These are phyloP conservation scores for Cardiocondyla obscurior DNA, from an alignment of 1,140 invertebrate genomes.

Conservation along the genomic window DNA sequence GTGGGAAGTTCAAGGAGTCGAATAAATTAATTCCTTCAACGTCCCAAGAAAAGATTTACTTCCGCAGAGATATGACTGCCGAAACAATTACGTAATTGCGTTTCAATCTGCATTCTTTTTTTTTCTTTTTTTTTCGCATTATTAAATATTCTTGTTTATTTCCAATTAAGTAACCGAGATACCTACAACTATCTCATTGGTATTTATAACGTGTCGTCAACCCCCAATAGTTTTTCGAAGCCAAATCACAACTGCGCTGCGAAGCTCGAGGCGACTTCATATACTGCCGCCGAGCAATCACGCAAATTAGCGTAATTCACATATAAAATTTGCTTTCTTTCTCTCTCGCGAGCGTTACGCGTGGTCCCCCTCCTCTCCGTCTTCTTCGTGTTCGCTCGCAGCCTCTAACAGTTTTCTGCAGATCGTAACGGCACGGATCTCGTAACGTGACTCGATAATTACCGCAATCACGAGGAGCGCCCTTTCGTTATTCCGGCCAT, in stretches of 20 bases:
- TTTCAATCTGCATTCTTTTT: not conserved
- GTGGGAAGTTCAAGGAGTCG: not conserved
- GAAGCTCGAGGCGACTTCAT: not conserved
- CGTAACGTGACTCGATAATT: slow-evolving; percentile 80
- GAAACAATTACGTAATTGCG: not conserved
- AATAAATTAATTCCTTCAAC: not conserved
- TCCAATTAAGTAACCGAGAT: not conserved
- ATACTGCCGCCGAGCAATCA: slow-evolving; percentile 22
- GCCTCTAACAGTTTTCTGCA: slow-evolving; percentile 4
- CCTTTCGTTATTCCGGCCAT: slow-evolving; percentile 77
- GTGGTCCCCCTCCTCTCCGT: too few relatives aligned
- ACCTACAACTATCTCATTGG: not conserved
- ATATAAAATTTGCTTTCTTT: slow-evolving; percentile 38
- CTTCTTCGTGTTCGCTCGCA: slow-evolving; percentile 24
- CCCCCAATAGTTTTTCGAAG: not conserved
- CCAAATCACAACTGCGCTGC: not conserved
- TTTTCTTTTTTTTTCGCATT: not conserved
- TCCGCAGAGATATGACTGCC: not conserved
- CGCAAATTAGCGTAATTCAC: slow-evolving; percentile 50
- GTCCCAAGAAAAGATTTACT: not conserved
- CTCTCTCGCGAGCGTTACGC: slow-evolving; percentile 3
- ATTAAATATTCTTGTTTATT: not conserved
- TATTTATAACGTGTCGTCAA: not conserved
- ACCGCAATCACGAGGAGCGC: slow-evolving; percentile 72
- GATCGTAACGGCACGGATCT: slow-evolving; percentile 61